A percentile compares a stretch with the other conserved stretches of the same genome.
These are phyloP conservation scores for Pardosa pseudoannulata DNA, from an alignment of 2,888 invertebrate genomes.

Conservation along the genomic window DNA sequence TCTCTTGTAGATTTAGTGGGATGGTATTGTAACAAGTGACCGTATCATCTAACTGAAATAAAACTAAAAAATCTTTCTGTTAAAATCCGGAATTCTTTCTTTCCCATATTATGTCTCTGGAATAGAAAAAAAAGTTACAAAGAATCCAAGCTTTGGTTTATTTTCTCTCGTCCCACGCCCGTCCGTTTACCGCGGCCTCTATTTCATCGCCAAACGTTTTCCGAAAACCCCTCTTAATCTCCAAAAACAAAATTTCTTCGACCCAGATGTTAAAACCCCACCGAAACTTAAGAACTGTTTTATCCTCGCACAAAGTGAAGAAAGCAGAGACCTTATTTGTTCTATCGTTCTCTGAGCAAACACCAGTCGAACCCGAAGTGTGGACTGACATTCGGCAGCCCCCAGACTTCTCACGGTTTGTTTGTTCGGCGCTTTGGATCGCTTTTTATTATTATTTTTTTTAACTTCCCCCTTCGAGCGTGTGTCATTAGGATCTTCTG, in stretches of 20 bases:
- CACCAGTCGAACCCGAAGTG: slow-evolving; percentile 21
- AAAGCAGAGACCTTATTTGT: slow-evolving; percentile 41
- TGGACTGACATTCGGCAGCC: slow-evolving; percentile 36
- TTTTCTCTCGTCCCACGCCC: not conserved
- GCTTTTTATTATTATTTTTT: not conserved
- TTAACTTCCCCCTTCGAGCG: not conserved
- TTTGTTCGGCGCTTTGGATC: slow-evolving; percentile 19
- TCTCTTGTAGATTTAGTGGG: too few species aligned
- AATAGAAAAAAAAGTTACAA: too few species aligned
- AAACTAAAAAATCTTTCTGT: too few species aligned
- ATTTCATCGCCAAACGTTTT: slow-evolving; percentile 6
- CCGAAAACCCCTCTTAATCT: not conserved
- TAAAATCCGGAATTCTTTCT: too few species aligned
- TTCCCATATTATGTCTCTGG: too few species aligned
- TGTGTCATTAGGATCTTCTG: not conserved
- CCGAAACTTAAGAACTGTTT: slow-evolving; percentile 9
- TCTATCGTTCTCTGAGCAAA: slow-evolving; percentile 47
- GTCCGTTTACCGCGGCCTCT: not conserved
- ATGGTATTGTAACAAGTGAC: too few species aligned
- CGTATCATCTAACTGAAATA: too few species aligned
- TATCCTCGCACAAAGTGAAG: slow-evolving; percentile 5
- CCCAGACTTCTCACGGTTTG: slow-evolving; percentile 22
- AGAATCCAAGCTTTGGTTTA: not conserved
- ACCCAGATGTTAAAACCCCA: slow-evolving; percentile 10
- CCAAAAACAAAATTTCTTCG: slow-evolving; percentile 4